Conservation (phyloP, 2,888 invertebrate genomes). For the Acrobasis suavella region DNA sequence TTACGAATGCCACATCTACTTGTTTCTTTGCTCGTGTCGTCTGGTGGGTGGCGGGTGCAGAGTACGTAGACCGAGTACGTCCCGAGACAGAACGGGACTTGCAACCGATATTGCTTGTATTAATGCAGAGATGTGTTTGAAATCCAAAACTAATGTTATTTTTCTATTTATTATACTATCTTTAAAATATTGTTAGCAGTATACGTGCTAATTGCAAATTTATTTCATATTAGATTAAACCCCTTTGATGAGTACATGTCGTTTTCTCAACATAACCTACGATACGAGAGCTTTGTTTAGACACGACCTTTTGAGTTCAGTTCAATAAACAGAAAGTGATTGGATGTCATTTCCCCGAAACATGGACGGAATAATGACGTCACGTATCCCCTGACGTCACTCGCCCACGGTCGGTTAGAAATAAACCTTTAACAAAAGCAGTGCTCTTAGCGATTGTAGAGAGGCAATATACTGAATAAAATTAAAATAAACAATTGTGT, state of each 20-base stretch:
- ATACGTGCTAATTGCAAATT: too few species aligned
- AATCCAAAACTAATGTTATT: slow-evolving; percentile 1
- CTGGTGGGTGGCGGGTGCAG: slow-evolving; percentile 53
- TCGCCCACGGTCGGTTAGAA: slow-evolving; percentile 26
- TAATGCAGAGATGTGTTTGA: slow-evolving; percentile 26
- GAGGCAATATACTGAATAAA: too few species aligned
- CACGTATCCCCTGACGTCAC: slow-evolving; percentile 29
- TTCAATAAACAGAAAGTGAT: slow-evolving; percentile 7
- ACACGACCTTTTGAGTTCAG: background rate
- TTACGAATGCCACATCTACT: slow-evolving; percentile 20
- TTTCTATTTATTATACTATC: too few species aligned
- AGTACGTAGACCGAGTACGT: slow-evolving; percentile 32
- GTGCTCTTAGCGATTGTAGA: background rate
- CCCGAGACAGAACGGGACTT: slow-evolving; percentile 51
- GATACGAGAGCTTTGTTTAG: background rate
- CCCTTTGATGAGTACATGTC: too few species aligned
- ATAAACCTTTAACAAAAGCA: slow-evolving; percentile 17
- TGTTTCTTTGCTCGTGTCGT: slow-evolving; percentile 39
- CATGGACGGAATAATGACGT: slow-evolving; percentile 23
- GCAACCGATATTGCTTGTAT: slow-evolving; percentile 49
- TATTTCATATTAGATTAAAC: too few species aligned
- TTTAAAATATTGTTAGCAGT: too few species aligned
- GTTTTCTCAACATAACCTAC: background rate
- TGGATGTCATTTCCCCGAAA: slow-evolving; percentile 6
- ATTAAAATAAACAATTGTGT: too few species aligned